phyloP scores from a whole-genome alignment of 1,140 invertebrate species.

The Rhyzopertha dominica region DNA sequence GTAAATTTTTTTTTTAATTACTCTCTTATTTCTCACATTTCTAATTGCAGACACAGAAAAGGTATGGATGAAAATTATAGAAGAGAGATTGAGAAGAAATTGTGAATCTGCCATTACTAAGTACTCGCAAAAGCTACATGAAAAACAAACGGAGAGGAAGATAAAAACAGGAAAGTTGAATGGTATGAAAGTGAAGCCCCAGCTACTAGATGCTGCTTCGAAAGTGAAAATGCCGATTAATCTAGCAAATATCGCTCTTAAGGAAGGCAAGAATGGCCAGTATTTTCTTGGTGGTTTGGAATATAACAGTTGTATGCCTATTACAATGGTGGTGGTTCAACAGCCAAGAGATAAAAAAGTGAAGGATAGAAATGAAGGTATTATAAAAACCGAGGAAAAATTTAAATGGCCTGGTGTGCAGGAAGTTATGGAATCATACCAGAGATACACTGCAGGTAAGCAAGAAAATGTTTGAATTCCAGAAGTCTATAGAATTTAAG shows the following conservation, averaged over 20 bases:
- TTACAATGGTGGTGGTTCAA: constrained; percentile 20
- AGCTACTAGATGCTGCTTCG: not conserved
- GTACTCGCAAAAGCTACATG: constrained; percentile 17
- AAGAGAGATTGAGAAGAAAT: constrained; percentile 33
- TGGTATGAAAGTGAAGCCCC: not conserved
- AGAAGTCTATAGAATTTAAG: too few species aligned
- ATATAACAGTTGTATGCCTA: constrained; percentile 16
- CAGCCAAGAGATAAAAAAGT: constrained; percentile 11
- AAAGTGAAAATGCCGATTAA: constrained; percentile 7
- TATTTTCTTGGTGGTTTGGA: not conserved
- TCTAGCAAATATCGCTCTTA: constrained; percentile 4
- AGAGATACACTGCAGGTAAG: constrained; percentile 32
- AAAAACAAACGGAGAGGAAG: constrained; percentile 11
- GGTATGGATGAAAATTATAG: constrained; percentile 37
- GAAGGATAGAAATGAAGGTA: constrained; percentile 12
- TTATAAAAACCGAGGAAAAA: constrained; percentile 1
- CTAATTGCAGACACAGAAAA: constrained; percentile 34
- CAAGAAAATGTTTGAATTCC: too few species aligned
- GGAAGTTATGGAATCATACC: constrained; percentile 33
- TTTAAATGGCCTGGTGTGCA: constrained; percentile 34
- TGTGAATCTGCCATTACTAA: constrained; percentile 32
- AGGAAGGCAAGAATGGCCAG: not conserved
- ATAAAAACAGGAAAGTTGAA: not conserved
- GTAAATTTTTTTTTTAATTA: constrained; percentile 23
- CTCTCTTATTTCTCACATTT: constrained; percentile 7